A percentile compares a stretch with the other conserved stretches of the same genome.
Evolutionary conservation across 2,888 invertebrate genomes (phyloP).

Genomic region (Oscheius onirici): DNA sequence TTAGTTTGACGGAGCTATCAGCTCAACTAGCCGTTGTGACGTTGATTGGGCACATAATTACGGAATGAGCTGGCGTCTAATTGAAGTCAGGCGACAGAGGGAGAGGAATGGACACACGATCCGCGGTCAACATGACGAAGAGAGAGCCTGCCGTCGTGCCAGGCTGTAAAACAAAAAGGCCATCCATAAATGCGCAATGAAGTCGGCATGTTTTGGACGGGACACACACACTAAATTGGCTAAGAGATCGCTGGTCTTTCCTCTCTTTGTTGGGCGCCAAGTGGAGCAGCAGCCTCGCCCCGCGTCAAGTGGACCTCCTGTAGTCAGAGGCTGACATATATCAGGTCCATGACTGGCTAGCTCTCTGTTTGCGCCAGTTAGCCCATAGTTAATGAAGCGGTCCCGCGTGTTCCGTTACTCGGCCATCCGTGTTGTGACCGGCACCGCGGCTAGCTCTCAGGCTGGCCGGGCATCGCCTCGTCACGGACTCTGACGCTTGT

Average conservation of each 20-base stretch:
- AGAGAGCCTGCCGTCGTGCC: neutral
- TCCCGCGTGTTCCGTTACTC: constrained; percentile 1
- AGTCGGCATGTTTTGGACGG: neutral
- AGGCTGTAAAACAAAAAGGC: constrained; percentile 22
- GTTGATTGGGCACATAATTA: constrained; percentile 30
- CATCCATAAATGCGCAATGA: constrained; percentile 27
- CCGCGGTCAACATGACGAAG: constrained; percentile 15
- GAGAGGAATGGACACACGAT: constrained; percentile 23
- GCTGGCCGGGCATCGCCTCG: neutral
- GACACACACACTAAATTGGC: too few relatives aligned
- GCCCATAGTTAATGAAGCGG: constrained; percentile 29
- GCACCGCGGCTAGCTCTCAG: neutral
- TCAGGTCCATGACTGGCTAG: too few relatives aligned
- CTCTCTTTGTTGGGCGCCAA: neutral
- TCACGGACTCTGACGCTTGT: neutral
- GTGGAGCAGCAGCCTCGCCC: too few relatives aligned
- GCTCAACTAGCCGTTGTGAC: neutral
- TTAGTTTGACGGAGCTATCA: too few relatives aligned
- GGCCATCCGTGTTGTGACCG: constrained; percentile 30
- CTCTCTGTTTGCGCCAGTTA: constrained; percentile 10
- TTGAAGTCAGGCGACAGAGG: neutral
- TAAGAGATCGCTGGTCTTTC: neutral
- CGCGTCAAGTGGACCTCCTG: constrained; percentile 15
- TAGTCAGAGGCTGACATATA: constrained; percentile 12
- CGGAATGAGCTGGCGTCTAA: constrained; percentile 2